phyloP scores from a whole-genome alignment of 2,113 vertebrate species.

The Strix aluco region DNA sequence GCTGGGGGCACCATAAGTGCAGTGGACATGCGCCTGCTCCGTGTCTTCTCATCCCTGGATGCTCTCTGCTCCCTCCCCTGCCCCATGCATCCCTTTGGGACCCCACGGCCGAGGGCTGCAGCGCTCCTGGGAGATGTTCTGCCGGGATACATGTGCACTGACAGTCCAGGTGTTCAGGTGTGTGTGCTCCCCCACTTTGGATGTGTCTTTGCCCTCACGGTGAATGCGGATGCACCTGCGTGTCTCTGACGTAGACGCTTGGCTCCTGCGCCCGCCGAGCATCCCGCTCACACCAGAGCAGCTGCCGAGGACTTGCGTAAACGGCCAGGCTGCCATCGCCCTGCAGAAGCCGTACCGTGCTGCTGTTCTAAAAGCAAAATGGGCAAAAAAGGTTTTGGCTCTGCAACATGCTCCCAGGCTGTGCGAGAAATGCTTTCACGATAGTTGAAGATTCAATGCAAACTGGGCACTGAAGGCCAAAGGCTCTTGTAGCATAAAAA shows the following conservation, averaged over 20 bases:
- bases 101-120: fast-evolving
- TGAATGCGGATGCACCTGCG: neutral
- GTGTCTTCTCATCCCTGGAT: neutral
- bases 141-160: neutral
- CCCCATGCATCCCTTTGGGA: neutral
- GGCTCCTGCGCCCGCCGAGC: neutral
- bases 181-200: neutral
- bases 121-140: neutral
- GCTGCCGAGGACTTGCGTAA: neutral
- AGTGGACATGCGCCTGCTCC: neutral
- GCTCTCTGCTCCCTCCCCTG: neutral
- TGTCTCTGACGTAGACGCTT: fast-evolving
- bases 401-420: neutral
- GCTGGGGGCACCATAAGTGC: neutral
- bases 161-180: neutral
- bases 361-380: neutral
- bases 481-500: neutral
- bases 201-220: neutral
- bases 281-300: neutral
- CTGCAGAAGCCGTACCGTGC: fast-evolving
- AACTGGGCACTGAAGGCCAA: neutral
- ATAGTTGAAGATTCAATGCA: slow-evolving; percentile 43
- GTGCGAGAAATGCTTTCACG: neutral
- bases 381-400: neutral
- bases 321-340: neutral